A percentile compares a stretch with the other conserved stretches of the same genome.
These are phyloP conservation scores for Teinopalpus imperialis DNA, from an alignment of 2,888 invertebrate genomes.

Conservation along the genomic window DNA sequence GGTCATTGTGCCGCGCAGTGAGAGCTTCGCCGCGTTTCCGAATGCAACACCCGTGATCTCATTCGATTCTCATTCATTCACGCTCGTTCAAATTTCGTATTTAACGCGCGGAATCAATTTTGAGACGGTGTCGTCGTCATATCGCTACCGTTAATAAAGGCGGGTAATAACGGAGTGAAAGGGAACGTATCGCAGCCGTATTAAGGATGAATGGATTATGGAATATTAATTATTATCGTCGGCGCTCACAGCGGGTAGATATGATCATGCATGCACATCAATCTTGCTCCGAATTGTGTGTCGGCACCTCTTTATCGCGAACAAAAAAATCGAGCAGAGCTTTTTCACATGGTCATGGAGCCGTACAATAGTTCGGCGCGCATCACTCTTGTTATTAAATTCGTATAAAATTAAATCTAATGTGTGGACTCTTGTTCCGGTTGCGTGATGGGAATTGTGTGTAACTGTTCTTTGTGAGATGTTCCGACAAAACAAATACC, in stretches of 20 bases:
- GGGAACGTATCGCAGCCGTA: constrained; percentile 50
- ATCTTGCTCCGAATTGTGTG: constrained; percentile 69
- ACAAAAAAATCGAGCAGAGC: constrained; percentile 64
- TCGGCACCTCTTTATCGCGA: constrained; percentile 78
- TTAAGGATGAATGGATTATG: constrained; percentile 69
- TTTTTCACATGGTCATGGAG: constrained; percentile 70
- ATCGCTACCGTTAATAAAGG: constrained; percentile 59
- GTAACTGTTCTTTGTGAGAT: constrained; percentile 61
- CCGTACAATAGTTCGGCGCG: constrained; percentile 63
- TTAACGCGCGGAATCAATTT: constrained; percentile 76
- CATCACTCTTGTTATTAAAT: constrained; percentile 80
- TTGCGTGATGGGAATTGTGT: constrained; percentile 71
- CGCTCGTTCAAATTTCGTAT: constrained; percentile 74
- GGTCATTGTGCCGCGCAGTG: constrained; percentile 67
- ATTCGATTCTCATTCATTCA: constrained; percentile 68
- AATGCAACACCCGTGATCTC: constrained; percentile 66
- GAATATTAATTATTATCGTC: constrained; percentile 70
- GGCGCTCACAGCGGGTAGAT: constrained; percentile 67
- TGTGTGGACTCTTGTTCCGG: constrained; percentile 79
- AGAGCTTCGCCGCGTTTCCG: constrained; percentile 45
- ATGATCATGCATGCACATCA: constrained; percentile 69
- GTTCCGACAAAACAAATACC: constrained; percentile 34
- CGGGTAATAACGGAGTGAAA: constrained; percentile 40
- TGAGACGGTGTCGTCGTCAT: constrained; percentile 62
- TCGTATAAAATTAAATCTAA: constrained; percentile 81